Evolutionary conservation across 2,888 invertebrate species (phyloP).

Genomic region (Eustalomyia histrio): DNA sequence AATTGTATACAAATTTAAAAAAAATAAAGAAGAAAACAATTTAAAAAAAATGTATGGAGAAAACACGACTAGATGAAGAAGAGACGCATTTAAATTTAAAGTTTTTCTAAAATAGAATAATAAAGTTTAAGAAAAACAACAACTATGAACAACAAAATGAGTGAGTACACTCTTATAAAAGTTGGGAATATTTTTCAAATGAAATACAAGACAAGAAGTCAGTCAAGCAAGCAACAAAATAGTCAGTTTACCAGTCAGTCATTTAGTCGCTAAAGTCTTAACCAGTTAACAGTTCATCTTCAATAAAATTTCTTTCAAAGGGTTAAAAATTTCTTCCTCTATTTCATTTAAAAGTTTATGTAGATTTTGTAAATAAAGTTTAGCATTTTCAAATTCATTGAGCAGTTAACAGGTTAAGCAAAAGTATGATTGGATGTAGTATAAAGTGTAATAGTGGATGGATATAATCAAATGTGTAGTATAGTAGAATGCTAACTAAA

Average conservation of each 20-base stretch:
- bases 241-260: constrained; percentile 11
- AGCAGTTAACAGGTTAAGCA: no score
- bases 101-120: constrained; percentile 31
- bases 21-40: background rate
- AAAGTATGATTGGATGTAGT: constrained; percentile 3
- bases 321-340: no score
- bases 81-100: constrained; percentile 41
- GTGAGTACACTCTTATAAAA: background rate
- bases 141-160: constrained; percentile 1
- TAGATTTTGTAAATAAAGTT: no score
- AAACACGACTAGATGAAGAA: background rate
- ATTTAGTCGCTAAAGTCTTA: constrained; percentile 1
- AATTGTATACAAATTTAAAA: background rate
- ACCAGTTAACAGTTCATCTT: no score
- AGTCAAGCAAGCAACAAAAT: constrained; percentile 5
- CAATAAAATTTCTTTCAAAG: no score
- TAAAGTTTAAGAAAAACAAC: constrained; percentile 8
- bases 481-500: constrained; percentile 58
- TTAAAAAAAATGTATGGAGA: background rate
- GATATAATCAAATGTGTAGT: constrained; percentile 54
- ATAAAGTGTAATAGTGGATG: constrained; percentile 28
- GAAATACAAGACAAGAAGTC: constrained; percentile 44
- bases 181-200: constrained; percentile 2
- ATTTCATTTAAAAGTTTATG: no score
- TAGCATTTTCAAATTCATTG: no score